Conservation (phyloP, 2,888 invertebrate species). For the Aporophyla nigra region DNA sequence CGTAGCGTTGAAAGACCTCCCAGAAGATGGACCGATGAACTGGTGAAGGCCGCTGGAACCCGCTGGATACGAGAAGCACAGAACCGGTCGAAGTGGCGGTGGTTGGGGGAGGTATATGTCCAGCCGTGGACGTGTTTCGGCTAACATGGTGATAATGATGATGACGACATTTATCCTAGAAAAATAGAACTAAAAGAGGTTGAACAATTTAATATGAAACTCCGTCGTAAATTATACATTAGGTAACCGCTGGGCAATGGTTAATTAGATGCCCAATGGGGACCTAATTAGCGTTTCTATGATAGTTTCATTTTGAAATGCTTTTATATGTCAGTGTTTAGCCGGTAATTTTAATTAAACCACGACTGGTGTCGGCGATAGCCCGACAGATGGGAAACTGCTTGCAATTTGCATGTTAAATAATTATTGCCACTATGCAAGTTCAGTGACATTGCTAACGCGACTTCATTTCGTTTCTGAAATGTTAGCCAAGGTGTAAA, state of each 20-base stretch:
- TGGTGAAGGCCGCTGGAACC: too few species aligned
- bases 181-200: neutral
- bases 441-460: neutral
- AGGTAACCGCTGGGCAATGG: too few species aligned
- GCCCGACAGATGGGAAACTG: slow-evolving; percentile 27
- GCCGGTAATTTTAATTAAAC: slow-evolving; percentile 53
- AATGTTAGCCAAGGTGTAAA: neutral
- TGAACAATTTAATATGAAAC: neutral
- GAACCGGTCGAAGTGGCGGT: too few species aligned
- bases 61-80: too few species aligned
- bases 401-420: slow-evolving; percentile 62
- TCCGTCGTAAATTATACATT: neutral
- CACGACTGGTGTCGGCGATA: slow-evolving; percentile 55
- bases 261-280: neutral
- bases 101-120: too few species aligned
- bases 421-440: slow-evolving; percentile 24
- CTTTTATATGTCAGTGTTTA: slow-evolving; percentile 9
- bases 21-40: too few species aligned
- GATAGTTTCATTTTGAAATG: slow-evolving; percentile 4
- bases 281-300: slow-evolving; percentile 4
- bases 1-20: too few species aligned
- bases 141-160: too few species aligned
- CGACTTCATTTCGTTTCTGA: neutral
- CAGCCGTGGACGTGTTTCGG: too few species aligned
- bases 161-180: too few species aligned